Conservation (phyloP, 2,797 vertebrate genomes). For the Cottoperca gobio region DNA sequence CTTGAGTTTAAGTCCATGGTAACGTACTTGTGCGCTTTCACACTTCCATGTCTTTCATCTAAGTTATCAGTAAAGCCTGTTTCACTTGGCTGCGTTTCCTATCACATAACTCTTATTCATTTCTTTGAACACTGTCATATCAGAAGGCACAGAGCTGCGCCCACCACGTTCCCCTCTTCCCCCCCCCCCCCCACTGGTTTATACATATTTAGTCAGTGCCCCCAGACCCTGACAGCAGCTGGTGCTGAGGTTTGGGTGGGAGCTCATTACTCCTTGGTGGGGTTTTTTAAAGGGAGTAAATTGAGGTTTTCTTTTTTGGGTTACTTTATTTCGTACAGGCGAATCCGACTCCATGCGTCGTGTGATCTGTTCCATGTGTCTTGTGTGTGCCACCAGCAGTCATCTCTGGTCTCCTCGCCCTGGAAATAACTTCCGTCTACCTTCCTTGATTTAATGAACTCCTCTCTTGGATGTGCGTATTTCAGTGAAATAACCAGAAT, state of each 20-base stretch:
- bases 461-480: conserved; percentile 26
- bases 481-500: conserved; percentile 33
- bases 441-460: conserved; percentile 59
- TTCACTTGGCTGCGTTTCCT: conserved; percentile 35
- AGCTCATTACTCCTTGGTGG: conserved; percentile 81
- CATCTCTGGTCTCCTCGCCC: conserved; percentile 50
- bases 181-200: conserved; percentile 35
- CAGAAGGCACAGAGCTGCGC: conserved; percentile 29
- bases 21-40: background rate
- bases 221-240: conserved; percentile 82
- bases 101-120: conserved; percentile 37
- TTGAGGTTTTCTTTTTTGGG: conserved; percentile 82
- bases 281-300: conserved; percentile 80
- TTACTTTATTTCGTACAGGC: conserved; percentile 80
- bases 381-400: conserved; percentile 73
- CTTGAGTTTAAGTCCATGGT: conserved; percentile 7
- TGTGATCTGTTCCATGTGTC: conserved; percentile 84
- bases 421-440: conserved; percentile 70
- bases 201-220: conserved; percentile 73
- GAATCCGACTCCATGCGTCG: conserved; percentile 71
- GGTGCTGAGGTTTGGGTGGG: conserved; percentile 81
- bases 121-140: conserved; percentile 37
- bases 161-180: conserved; percentile 49
- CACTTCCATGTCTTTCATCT: conserved; percentile 7
- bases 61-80: conserved; percentile 21